phyloP scores from a whole-genome alignment of 2,113 vertebrate genomes.

The Barbus barbus region DNA sequence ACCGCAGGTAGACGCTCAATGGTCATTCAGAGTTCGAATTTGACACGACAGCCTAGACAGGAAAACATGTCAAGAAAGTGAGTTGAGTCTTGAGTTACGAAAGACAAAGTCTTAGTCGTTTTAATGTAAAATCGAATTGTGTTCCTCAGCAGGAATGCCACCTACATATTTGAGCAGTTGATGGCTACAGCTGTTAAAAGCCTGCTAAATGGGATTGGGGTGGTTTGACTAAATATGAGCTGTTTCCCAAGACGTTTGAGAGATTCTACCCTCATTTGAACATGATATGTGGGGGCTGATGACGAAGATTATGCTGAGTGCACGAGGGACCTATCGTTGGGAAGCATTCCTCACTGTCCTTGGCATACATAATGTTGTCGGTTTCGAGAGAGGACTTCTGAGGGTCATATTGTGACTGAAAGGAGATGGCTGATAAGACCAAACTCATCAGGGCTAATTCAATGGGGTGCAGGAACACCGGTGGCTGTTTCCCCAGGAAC shows the following conservation, averaged over 20 bases:
- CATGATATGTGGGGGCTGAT: constrained; percentile 7
- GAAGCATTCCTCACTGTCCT: constrained; percentile 35
- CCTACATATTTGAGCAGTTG: constrained; percentile 33
- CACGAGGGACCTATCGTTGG: constrained; percentile 22
- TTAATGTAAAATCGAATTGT: constrained; percentile 46
- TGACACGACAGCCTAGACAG: constrained; percentile 23
- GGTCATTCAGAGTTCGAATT: background rate
- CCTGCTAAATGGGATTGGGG: background rate
- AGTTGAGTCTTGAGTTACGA: constrained; percentile 17
- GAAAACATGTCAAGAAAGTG: constrained; percentile 37
- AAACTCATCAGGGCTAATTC: constrained; percentile 54
- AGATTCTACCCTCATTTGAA: constrained; percentile 25
- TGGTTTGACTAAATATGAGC: constrained; percentile 43
- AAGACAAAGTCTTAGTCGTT: background rate
- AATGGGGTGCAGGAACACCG: constrained; percentile 44
- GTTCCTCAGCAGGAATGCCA: constrained; percentile 33
- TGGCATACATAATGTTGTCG: constrained; percentile 42
- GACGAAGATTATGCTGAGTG: constrained; percentile 33
- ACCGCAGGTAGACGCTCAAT: constrained; percentile 5
- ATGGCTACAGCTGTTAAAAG: constrained; percentile 35
- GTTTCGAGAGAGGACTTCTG: constrained; percentile 40
- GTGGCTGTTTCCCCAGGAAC: constrained; percentile 52
- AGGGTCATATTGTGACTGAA: constrained; percentile 41
- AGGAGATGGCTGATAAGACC: constrained; percentile 54
- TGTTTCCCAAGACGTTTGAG: constrained; percentile 23